Conservation (phyloP, 2,113 vertebrate genomes). For the Nestor notabilis region DNA sequence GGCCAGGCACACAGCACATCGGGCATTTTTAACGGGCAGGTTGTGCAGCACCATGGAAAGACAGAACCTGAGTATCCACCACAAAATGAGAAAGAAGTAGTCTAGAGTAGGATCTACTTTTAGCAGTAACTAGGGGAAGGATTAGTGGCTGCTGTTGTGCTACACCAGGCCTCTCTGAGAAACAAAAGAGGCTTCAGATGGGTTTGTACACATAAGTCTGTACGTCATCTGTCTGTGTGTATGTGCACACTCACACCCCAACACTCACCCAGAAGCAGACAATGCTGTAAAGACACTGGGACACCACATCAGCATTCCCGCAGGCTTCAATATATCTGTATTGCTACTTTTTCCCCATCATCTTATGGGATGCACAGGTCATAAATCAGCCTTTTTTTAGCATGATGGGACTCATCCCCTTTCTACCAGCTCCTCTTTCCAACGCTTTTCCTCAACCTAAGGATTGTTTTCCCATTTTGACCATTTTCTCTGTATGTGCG, state of each 20-base stretch:
- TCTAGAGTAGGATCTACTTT: neutral
- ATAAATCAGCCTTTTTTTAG: neutral
- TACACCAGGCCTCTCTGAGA: no score
- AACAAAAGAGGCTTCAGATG: neutral
- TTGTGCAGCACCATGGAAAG: neutral
- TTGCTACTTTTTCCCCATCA: neutral
- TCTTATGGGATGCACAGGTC: no score
- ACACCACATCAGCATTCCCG: neutral
- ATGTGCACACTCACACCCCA: fast-evolving
- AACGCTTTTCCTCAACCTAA: neutral
- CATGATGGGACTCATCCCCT: neutral
- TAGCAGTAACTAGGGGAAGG: neutral
- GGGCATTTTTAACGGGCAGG: neutral
- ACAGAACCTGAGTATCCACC: neutral
- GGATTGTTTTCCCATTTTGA: neutral
- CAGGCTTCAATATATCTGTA: neutral
- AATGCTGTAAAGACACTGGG: neutral
- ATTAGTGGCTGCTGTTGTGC: neutral
- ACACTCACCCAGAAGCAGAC: neutral
- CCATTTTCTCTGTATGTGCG: neutral
- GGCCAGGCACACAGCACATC: neutral
- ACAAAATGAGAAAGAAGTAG: neutral
- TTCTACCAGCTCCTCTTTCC: neutral
- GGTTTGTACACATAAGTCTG: neutral
- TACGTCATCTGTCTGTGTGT: neutral